Base-by-base conservation (phyloP, 2,113 vertebrate genomes). In the Rhinopomastus cyanomelas region DNA sequence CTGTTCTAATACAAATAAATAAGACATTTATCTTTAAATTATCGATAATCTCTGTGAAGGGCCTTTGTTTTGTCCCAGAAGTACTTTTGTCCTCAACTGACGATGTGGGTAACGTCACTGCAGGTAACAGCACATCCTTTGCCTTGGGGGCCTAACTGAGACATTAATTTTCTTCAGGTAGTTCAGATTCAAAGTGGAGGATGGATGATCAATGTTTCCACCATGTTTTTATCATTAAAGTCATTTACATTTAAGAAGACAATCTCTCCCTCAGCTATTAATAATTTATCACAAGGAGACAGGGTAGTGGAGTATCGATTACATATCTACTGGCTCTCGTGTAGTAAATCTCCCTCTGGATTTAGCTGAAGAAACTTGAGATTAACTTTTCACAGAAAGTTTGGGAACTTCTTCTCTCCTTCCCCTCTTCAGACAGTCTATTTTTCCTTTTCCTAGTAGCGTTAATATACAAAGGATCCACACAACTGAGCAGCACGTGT, bases 281-380 rank as follows among this genome's bases (percentile, higher is more conserved):
- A 96, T 96, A 95, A 96, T 95, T 93, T 92, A 96, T 96, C 96
- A 95, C 82, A 96, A 93, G 94, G 95, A 81, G 92, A 85, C 76
- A 74, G 48, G 62, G 74, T 88, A 90, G 77, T 89, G 73, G 81
- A 92, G 82, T 95, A 95, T 96, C 89, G 96, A 96, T 96, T 92
- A 87, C 88, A 36, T 94, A 89, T 93, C 94, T 88, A 26, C 81
- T 87, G 77, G 78, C 89, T 89, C 94, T 95, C 93, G 78, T 93
- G 92, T 85, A 69, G 66, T 95, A 95, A 94, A 88, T 92, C 87
- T 95, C 88, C 78, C 89, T 72, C 76, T 92, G 93, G 95, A 96
- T 92, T 95, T 86, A 76, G 64, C 66, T 81, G 65, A 90, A 81
- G 77, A 95, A 94, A 92, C 88, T 93, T 34, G 12, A 72, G 81